Evolutionary conservation across 2,113 vertebrate genomes (phyloP).

Genomic region (Isichthys henryi): DNA sequence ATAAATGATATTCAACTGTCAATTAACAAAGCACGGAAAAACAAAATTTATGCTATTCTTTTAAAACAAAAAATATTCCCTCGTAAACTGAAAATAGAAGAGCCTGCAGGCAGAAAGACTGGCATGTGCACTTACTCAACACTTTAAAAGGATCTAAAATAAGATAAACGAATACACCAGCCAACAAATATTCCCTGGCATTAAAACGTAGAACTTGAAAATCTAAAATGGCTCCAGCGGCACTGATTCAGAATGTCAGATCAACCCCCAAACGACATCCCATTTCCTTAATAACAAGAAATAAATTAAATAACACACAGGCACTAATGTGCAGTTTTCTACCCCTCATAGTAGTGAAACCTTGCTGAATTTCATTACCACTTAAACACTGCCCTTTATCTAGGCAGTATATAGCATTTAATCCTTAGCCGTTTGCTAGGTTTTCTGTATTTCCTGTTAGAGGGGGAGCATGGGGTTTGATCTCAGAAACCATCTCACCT

Average conservation of each 20-base stretch:
- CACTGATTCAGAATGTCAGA: conserved; percentile 23
- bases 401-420: not conserved
- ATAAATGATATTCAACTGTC: not conserved
- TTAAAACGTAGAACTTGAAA: not conserved
- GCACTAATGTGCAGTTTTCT: not conserved
- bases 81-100: not conserved
- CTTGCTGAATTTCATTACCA: not conserved
- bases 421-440: not conserved
- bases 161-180: not conserved
- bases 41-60: not conserved
- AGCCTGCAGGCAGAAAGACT: not conserved
- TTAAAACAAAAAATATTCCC: not conserved
- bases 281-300: not conserved
- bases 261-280: conserved; percentile 23
- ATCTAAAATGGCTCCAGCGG: not conserved
- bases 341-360: not conserved
- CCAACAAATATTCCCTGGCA: not conserved
- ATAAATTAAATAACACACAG: conserved; percentile 14
- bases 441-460: not conserved
- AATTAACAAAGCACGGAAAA: not conserved
- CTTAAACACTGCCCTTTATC: not conserved
- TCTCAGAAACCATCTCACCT: conserved; percentile 60
- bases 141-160: not conserved
- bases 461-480: not conserved
- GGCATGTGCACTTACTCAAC: not conserved